Percentiles rank a stretch among this genome's conserved stretches.
Evolutionary conservation across 2,113 vertebrate species (phyloP).

Genomic region (Malurus alboscapulatus): DNA sequence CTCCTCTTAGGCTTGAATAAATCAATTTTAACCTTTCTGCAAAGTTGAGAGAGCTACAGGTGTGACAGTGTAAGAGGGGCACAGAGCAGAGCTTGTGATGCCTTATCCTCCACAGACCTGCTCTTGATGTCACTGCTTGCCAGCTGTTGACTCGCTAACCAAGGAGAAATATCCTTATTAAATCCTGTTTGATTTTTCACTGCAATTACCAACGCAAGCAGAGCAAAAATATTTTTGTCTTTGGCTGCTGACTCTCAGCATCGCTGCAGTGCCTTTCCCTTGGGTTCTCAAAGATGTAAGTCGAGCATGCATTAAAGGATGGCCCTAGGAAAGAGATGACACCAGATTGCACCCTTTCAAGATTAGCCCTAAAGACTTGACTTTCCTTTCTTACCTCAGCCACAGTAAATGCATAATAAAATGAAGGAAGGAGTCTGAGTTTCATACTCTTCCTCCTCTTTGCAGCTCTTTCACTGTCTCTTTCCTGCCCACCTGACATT

Average conservation of each 20-base stretch:
- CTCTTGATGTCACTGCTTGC: background rate
- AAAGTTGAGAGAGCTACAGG: background rate
- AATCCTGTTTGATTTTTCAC: background rate
- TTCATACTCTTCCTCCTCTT: background rate
- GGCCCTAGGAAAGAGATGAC: background rate
- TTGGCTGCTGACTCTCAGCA: background rate
- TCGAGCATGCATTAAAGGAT: background rate
- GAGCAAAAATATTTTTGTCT: background rate
- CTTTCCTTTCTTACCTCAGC: background rate
- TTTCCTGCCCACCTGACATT: background rate
- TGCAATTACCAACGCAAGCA: rapidly evolving
- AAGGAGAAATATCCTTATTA: background rate
- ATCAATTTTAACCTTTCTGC: background rate
- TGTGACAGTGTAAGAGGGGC: background rate
- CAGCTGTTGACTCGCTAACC: background rate
- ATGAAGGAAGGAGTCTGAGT: background rate
- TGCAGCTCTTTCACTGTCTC: background rate
- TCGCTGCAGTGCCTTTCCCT: background rate
- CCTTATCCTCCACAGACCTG: background rate
- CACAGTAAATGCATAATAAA: background rate
- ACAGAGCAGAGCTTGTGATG: background rate
- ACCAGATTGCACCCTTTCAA: background rate
- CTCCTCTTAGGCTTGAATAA: background rate
- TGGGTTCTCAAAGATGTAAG: background rate
- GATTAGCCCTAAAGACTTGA: background rate